Conservation (phyloP, 2,113 vertebrate species). For the Octodon degus region DNA sequence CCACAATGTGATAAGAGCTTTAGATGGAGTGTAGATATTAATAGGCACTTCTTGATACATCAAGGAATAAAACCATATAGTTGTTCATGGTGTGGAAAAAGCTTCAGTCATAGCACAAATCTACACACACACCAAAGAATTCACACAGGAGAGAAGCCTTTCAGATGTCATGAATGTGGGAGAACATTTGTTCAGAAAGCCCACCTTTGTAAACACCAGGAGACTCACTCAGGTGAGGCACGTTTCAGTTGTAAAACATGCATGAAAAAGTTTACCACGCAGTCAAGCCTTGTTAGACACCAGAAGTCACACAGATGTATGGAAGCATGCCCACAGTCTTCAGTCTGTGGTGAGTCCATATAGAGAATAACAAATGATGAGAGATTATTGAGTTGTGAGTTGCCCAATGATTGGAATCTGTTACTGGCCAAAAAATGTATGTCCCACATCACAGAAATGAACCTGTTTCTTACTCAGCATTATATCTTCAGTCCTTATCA, state of each 20-base stretch:
- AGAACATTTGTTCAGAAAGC: slow-evolving; percentile 76
- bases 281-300: slow-evolving; percentile 74
- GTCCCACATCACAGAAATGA: not conserved
- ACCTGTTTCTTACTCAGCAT: not conserved
- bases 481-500: slow-evolving; percentile 5
- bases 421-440: not conserved
- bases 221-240: slow-evolving; percentile 75
- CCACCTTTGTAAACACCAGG: slow-evolving; percentile 77
- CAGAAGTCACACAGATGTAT: slow-evolving; percentile 68
- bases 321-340: not conserved
- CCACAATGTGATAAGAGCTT: slow-evolving; percentile 74
- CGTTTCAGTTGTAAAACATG: slow-evolving; percentile 67
- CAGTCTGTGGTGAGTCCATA: slow-evolving; percentile 2
- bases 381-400: not conserved
- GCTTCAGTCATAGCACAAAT: slow-evolving; percentile 89
- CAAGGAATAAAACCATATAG: slow-evolving; percentile 86
- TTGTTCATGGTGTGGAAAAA: slow-evolving; percentile 89
- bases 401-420: not conserved
- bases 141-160: slow-evolving; percentile 83
- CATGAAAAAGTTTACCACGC: slow-evolving; percentile 71
- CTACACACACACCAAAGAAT: slow-evolving; percentile 89
- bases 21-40: slow-evolving; percentile 73
- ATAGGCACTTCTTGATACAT: slow-evolving; percentile 85
- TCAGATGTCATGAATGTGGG: slow-evolving; percentile 76
- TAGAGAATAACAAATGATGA: not conserved